Evolutionary conservation across 2,797 vertebrate species (phyloP).

Genomic region (Hozukius guyotensis): DNA sequence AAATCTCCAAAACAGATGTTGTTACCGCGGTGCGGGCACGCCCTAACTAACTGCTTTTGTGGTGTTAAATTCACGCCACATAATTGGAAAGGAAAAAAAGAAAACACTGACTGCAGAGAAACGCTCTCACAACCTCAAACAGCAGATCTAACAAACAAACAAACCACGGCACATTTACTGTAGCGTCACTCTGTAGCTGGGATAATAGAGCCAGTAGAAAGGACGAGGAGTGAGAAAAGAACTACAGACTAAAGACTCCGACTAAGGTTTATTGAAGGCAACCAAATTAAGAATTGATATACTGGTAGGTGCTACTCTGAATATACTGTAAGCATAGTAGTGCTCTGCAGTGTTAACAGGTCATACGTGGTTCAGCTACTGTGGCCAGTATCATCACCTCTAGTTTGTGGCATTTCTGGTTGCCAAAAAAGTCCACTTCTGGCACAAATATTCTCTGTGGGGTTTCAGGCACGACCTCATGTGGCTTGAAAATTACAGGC

Average conservation of each 20-base stretch:
- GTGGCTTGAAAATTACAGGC: slow-evolving; percentile 63
- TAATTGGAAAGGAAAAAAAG: slow-evolving; percentile 21
- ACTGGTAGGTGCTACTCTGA: neutral
- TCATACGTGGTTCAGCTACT: slow-evolving; percentile 27
- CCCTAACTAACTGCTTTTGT: slow-evolving; percentile 46
- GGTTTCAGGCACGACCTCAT: slow-evolving; percentile 50
- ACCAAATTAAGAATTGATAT: neutral
- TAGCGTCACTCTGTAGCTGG: neutral
- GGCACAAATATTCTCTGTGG: slow-evolving; percentile 46
- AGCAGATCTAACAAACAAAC: slow-evolving; percentile 26
- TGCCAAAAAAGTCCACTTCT: slow-evolving; percentile 46
- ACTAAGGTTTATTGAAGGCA: neutral
- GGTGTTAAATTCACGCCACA: slow-evolving; percentile 45
- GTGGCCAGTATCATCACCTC: slow-evolving; percentile 51
- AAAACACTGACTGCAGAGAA: neutral
- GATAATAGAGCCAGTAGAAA: neutral
- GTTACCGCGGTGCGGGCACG: slow-evolving; percentile 45
- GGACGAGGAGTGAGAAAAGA: neutral
- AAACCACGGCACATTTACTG: slow-evolving; percentile 15
- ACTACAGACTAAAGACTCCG: neutral
- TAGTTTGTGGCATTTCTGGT: slow-evolving; percentile 42
- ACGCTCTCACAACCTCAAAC: slow-evolving; percentile 10
- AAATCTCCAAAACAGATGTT: slow-evolving; percentile 70
- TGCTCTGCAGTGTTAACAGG: slow-evolving; percentile 9
- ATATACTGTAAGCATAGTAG: neutral